Evolutionary conservation across 2,113 vertebrate genomes (phyloP).

Genomic region (rat (Rattus norvegicus)): GRCr8 NC_086022.1:62981501-62982000

Average conservation of each 20-base stretch:
- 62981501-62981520: background rate
- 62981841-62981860: background rate
- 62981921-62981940: background rate
- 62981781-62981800: background rate
- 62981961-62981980: background rate
- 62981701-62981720: background rate
- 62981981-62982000: background rate
- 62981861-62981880: background rate
- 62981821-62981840: background rate
- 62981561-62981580: background rate
- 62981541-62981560: background rate
- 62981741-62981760: background rate
- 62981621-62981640: background rate
- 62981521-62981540: background rate
- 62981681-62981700: background rate
- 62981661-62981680: background rate
- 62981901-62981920: background rate
- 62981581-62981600: background rate
- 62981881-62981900: background rate
- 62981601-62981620: background rate
- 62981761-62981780: background rate
- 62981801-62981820: background rate
- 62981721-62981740: background rate
- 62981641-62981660: slow-evolving; percentile 32
- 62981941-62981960: background rate